Conservation (phyloP, 2,113 vertebrate genomes). For the Emydura subglobosa region DNA sequence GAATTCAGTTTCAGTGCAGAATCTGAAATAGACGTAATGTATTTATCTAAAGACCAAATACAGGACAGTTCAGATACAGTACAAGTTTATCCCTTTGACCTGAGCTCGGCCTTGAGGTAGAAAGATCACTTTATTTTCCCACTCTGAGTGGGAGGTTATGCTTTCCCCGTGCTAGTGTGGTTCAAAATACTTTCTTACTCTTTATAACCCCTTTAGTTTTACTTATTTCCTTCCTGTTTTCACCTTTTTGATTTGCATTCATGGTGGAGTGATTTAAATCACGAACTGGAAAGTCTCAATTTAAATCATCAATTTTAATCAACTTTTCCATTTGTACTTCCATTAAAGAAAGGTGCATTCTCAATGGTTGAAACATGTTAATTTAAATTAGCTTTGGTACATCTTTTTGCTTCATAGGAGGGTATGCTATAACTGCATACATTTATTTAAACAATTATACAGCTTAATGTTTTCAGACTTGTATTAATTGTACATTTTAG, state of each 20-base stretch:
- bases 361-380: background rate
- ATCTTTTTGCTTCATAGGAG: background rate
- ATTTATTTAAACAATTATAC: background rate
- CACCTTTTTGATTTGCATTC: background rate
- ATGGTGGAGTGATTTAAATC: background rate
- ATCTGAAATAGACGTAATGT: slow-evolving; percentile 18
- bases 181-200: background rate
- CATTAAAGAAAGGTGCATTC: background rate
- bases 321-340: background rate
- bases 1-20: background rate
- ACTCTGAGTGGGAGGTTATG: background rate
- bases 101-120: slow-evolving; percentile 12
- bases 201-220: background rate
- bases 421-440: background rate
- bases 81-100: slow-evolving; percentile 5
- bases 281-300: background rate
- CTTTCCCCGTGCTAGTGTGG: background rate
- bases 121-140: slow-evolving; percentile 32
- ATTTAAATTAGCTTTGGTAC: background rate
- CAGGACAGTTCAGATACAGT: background rate
- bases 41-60: slow-evolving; percentile 20
- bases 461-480: background rate
- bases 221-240: background rate
- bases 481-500: background rate
- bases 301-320: no score